phyloP scores from a whole-genome alignment of 2,113 vertebrate species.

The Dasypus novemcinctus region DNA sequence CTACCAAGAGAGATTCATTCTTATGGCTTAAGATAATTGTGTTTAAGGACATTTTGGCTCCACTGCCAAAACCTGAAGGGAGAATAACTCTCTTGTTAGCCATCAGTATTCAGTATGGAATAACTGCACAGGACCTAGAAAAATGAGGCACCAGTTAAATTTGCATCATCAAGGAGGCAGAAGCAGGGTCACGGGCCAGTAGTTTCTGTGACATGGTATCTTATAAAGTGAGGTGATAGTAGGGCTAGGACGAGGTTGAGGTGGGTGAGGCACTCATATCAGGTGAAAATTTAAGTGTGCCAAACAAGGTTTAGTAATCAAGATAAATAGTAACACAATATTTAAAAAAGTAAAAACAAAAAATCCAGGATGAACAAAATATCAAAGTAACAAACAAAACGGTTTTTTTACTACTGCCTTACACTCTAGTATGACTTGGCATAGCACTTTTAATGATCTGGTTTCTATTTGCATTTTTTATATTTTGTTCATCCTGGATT shows the following conservation, averaged over 20 bases:
- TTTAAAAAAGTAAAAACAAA: neutral
- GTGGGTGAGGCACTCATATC: neutral
- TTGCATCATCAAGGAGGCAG: neutral
- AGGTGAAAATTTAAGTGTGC: neutral
- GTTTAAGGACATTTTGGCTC: neutral
- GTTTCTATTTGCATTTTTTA: too few species aligned
- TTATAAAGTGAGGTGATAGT: too few species aligned
- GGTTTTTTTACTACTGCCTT: too few species aligned
- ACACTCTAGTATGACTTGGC: too few species aligned
- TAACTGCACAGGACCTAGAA: neutral
- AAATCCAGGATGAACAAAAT: conserved; percentile 16
- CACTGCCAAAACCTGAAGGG: neutral
- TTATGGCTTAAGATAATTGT: neutral
- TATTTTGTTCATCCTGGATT: too few species aligned
- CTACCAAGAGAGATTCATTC: conserved; percentile 5
- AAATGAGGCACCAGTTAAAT: neutral
- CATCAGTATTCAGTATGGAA: neutral
- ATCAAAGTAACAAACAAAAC: neutral
- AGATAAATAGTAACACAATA: neutral
- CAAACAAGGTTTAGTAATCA: neutral
- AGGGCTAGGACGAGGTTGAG: neutral
- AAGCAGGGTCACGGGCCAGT: neutral
- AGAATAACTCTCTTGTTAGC: neutral
- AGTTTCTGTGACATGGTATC: too few species aligned
- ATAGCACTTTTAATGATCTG: too few species aligned